These are phyloP conservation scores for Solenodon paradoxus DNA, from an alignment of 2,113 vertebrate genomes.

Conservation along the genomic window DNA sequence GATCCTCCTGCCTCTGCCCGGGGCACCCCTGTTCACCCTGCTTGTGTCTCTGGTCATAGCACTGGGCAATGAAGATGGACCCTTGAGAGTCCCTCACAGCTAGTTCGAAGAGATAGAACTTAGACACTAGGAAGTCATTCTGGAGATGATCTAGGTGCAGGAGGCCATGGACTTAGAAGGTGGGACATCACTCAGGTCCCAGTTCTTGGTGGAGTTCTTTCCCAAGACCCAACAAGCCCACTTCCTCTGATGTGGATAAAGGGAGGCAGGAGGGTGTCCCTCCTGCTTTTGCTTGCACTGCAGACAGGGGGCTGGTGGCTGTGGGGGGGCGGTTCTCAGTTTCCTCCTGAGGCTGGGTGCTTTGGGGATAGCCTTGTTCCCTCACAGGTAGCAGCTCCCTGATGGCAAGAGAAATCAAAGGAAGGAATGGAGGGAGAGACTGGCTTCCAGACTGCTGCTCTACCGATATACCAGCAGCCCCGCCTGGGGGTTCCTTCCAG, in stretches of 20 bases:
- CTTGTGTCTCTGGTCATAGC: background rate
- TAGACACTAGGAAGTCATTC: background rate
- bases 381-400: background rate
- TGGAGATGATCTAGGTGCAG: background rate
- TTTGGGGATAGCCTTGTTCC: background rate
- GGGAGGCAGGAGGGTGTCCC: rapidly evolving
- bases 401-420: background rate
- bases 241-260: background rate
- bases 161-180: background rate
- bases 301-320: background rate
- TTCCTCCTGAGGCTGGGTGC: background rate
- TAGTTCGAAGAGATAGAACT: background rate
- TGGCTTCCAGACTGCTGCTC: background rate
- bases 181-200: background rate
- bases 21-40: background rate
- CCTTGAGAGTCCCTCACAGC: background rate
- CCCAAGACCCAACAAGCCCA: background rate
- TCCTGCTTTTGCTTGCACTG: background rate
- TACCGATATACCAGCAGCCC: background rate
- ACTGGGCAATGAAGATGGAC: background rate
- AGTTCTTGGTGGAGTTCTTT: background rate
- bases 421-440: background rate
- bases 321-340: background rate
- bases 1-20: too few species aligned
- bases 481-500: background rate